Conservation (phyloP, 2,113 vertebrate genomes). For the Dipodomys spectabilis region DNA sequence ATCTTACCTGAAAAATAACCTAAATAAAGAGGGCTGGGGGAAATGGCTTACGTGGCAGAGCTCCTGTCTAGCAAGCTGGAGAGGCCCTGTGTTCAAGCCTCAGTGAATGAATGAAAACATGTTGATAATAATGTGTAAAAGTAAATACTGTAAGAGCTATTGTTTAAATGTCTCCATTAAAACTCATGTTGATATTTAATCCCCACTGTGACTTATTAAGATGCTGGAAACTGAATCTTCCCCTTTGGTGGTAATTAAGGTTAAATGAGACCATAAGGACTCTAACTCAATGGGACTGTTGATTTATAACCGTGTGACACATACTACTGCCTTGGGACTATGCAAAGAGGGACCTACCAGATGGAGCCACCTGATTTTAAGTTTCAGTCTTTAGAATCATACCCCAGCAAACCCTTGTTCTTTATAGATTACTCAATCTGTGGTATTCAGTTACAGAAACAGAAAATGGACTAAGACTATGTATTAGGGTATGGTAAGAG, state of each 20-base stretch:
- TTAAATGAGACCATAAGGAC: background rate
- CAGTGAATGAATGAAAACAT: too few relatives aligned
- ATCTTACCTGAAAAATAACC: too few relatives aligned
- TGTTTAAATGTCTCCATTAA: background rate
- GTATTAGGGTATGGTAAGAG: background rate
- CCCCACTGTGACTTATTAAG: background rate
- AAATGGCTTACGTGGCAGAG: too few relatives aligned
- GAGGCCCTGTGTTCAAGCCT: too few relatives aligned
- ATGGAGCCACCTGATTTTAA: background rate
- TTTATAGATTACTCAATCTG: background rate
- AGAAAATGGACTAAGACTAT: background rate
- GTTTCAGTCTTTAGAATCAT: background rate
- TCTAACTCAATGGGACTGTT: background rate
- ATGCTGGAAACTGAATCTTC: background rate
- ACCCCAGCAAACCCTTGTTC: background rate
- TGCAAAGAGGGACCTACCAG: background rate
- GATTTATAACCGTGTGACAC: background rate
- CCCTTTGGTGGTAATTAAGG: background rate
- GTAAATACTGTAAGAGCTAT: background rate
- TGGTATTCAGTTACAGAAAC: background rate
- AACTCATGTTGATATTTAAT: background rate
- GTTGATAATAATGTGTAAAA: background rate
- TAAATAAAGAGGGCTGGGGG: too few relatives aligned
- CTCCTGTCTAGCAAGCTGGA: too few relatives aligned
- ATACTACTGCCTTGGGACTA: background rate